Evolutionary conservation across 2,113 vertebrate species (phyloP).

Genomic region (Odocoileus virginianus): DNA sequence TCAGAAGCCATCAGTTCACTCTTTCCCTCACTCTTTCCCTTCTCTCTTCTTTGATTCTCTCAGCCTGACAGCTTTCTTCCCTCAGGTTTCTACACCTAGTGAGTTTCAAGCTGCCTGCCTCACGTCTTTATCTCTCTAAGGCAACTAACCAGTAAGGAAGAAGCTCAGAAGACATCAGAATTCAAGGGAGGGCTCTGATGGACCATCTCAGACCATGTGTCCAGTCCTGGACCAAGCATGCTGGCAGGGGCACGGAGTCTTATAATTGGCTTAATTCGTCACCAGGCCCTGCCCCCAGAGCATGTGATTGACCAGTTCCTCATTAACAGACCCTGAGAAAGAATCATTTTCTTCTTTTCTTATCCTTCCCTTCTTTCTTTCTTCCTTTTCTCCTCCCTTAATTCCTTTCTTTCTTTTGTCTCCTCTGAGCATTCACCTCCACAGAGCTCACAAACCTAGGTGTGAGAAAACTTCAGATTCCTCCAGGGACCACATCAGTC

Average conservation of each 20-base stretch:
- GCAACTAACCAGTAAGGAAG: neutral
- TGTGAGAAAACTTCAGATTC: neutral
- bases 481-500: neutral
- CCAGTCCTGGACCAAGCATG: neutral
- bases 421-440: neutral
- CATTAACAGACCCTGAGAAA: neutral
- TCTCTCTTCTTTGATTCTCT: neutral
- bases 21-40: neutral
- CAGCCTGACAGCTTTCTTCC: neutral
- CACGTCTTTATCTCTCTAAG: neutral
- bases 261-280: neutral
- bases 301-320: neutral
- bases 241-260: rapidly evolving
- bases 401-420: neutral
- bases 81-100: neutral
- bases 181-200: neutral
- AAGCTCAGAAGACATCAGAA: neutral
- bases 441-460: neutral
- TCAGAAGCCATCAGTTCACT: neutral
- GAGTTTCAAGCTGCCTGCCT: neutral
- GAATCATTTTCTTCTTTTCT: neutral
- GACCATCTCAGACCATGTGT: neutral
- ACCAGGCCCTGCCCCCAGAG: neutral
- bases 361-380: neutral
- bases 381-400: neutral